phyloP scores from a whole-genome alignment of 2,888 invertebrate genomes.

The Heliconius sara region DNA sequence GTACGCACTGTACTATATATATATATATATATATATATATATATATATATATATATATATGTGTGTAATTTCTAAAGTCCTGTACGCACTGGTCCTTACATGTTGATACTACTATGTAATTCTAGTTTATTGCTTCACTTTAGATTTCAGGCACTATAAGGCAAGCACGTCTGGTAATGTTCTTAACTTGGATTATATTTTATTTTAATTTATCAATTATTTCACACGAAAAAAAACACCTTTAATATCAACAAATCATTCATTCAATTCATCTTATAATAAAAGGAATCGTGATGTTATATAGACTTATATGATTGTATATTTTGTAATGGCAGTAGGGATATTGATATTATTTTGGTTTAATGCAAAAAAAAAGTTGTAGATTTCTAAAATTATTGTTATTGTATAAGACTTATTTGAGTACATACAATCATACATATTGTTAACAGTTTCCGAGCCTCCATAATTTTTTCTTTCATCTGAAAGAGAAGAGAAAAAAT shows the following conservation, averaged over 20 bases:
- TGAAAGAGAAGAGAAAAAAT: too few relatives aligned
- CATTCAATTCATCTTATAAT: neutral
- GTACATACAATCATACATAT: neutral
- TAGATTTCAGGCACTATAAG: constrained; percentile 17
- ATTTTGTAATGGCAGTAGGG: too few relatives aligned
- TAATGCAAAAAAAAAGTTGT: too few relatives aligned
- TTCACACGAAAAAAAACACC: neutral
- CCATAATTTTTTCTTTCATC: neutral
- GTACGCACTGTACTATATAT: neutral
- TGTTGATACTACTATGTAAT: neutral
- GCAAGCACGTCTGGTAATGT: constrained; percentile 20
- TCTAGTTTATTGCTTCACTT: constrained; percentile 14
- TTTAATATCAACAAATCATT: neutral
- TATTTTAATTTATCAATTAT: neutral
- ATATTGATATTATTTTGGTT: too few relatives aligned
- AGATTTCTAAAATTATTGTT: too few relatives aligned
- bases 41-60: neutral
- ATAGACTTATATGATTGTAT: neutral
- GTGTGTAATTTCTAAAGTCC: neutral
- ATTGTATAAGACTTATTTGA: neutral
- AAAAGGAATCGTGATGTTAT: neutral
- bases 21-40: too few relatives aligned
- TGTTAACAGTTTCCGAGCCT: too few relatives aligned
- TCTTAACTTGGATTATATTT: neutral
- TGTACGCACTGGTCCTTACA: constrained; percentile 10